Evolutionary conservation across 2,888 invertebrate genomes (phyloP).

Genomic region (Laothoe populi): DNA sequence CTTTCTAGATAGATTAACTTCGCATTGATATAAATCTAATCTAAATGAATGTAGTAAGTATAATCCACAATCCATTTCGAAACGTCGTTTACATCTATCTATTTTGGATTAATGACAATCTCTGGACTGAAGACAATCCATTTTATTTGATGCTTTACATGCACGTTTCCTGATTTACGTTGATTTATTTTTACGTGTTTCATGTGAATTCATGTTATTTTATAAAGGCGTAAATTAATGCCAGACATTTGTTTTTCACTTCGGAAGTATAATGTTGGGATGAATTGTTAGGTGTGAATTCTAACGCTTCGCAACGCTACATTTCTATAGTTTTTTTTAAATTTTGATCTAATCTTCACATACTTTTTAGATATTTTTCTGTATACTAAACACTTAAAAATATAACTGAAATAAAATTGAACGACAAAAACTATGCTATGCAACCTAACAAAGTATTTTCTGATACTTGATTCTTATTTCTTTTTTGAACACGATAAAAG

Average conservation of each 20-base stretch:
- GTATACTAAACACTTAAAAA: too few relatives aligned
- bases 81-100: constrained; percentile 58
- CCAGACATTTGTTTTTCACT: constrained; percentile 3
- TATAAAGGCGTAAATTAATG: constrained; percentile 8
- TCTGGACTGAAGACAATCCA: constrained; percentile 39
- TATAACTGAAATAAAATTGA: too few relatives aligned
- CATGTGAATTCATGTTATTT: constrained; percentile 12
- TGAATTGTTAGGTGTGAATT: background rate
- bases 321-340: too few relatives aligned
- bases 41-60: constrained; percentile 34
- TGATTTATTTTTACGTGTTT: constrained; percentile 40
- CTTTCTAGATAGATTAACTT: too few relatives aligned
- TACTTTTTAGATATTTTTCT: too few relatives aligned
- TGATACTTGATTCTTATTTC: too few relatives aligned
- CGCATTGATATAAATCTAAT: too few relatives aligned
- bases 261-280: background rate
- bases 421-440: too few relatives aligned
- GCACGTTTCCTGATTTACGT: constrained; percentile 38
- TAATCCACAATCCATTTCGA: constrained; percentile 33
- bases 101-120: constrained; percentile 62
- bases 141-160: constrained; percentile 28
- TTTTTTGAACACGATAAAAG: background rate
- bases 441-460: too few relatives aligned
- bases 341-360: too few relatives aligned
- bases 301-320: too few relatives aligned